phyloP scores from a whole-genome alignment of 2,113 vertebrate genomes.

The Siphamia tubifer region DNA sequence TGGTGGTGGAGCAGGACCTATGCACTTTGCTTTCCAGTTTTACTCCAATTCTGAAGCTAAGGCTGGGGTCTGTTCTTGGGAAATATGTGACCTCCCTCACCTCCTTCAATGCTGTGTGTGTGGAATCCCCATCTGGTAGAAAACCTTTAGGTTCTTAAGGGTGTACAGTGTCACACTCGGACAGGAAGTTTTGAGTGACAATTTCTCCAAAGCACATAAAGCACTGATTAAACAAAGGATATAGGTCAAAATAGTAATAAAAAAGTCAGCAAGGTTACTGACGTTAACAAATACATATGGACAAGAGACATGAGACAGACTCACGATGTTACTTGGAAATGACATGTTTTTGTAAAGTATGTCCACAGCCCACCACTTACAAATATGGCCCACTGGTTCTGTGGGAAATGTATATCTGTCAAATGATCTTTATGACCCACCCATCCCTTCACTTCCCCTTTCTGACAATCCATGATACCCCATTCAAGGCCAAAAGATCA shows the following conservation, averaged over 20 bases:
- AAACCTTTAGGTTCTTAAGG: background rate
- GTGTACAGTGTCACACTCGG: background rate
- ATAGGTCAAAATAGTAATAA: background rate
- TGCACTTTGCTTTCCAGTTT: conserved; percentile 29
- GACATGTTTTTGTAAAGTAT: conserved; percentile 1
- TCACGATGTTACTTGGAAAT: background rate
- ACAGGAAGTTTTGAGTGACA: background rate
- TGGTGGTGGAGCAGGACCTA: conserved; percentile 29
- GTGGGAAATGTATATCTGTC: background rate
- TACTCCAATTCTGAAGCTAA: background rate
- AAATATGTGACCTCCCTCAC: conserved; percentile 58
- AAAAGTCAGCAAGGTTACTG: background rate
- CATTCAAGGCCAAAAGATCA: background rate
- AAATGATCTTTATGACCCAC: conserved; percentile 7
- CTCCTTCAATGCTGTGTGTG: conserved; percentile 18
- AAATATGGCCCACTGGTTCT: background rate
- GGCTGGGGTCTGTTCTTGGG: conserved; percentile 36
- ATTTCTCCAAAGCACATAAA: background rate
- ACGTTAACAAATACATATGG: background rate
- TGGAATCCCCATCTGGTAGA: conserved; percentile 20
- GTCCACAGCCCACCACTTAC: background rate
- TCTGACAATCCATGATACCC: background rate
- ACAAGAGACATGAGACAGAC: background rate
- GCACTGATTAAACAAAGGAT: background rate
- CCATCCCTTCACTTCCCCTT: background rate